These are phyloP conservation scores for Xestia rhomboidea DNA, from an alignment of 2,888 invertebrate genomes.

Conservation along the genomic window DNA sequence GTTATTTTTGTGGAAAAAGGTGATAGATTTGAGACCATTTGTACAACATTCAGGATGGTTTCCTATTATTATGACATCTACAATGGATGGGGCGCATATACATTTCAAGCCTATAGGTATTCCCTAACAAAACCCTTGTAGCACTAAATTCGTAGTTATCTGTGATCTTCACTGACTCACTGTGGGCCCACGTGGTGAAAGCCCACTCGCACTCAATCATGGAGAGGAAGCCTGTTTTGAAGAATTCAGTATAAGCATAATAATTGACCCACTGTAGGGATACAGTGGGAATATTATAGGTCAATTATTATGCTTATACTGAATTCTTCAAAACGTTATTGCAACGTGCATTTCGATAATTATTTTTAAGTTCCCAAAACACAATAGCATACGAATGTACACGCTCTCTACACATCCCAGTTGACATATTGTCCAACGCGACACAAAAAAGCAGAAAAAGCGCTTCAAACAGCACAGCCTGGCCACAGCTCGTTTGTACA, in stretches of 20 bases:
- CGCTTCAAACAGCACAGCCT: slow-evolving; percentile 7
- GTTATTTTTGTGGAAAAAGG: slow-evolving; percentile 8
- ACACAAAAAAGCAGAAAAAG: slow-evolving; percentile 27
- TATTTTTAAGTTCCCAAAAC: neutral
- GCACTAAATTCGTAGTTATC: neutral
- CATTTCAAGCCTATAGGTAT: neutral
- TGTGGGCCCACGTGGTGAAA: neutral
- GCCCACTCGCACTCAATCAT: neutral
- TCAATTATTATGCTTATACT: neutral
- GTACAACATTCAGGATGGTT: neutral
- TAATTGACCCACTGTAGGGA: too few relatives aligned
- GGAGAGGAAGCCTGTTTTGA: neutral
- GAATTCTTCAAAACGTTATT: neutral
- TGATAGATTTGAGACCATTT: slow-evolving; percentile 3
- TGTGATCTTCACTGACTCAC: neutral
- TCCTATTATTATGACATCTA: neutral
- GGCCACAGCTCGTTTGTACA: slow-evolving; percentile 48
- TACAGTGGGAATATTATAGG: neutral
- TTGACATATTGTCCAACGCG: neutral
- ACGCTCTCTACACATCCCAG: neutral
- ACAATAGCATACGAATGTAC: neutral
- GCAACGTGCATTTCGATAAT: neutral
- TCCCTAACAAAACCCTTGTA: neutral
- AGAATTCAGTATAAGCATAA: too few relatives aligned
- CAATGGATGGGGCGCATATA: too few relatives aligned